Evolutionary conservation across 2,888 invertebrate species (phyloP).

Genomic region (Muscina levida): DNA sequence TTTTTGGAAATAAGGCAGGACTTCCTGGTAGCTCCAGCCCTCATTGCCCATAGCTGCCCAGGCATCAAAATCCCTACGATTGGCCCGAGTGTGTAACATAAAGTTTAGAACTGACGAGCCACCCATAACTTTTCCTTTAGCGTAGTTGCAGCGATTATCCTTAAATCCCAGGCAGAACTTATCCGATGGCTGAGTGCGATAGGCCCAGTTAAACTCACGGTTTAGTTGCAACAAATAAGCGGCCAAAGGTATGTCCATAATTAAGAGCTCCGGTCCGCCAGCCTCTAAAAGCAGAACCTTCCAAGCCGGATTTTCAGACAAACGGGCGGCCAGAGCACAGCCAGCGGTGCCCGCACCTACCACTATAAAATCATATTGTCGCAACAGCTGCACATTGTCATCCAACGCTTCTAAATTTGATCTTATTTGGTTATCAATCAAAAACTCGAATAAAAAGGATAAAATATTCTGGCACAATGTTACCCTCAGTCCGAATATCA

Average conservation of each 20-base stretch:
- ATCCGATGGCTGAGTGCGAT: slow-evolving; percentile 87
- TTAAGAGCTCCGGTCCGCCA: slow-evolving; percentile 83
- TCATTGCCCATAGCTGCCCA: slow-evolving; percentile 87
- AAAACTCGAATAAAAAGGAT: slow-evolving; percentile 68
- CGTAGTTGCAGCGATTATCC: slow-evolving; percentile 87
- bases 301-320: slow-evolving; percentile 86
- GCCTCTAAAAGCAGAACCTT: slow-evolving; percentile 86
- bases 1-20: slow-evolving; percentile 88
- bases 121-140: slow-evolving; percentile 90
- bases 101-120: slow-evolving; percentile 90
- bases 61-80: slow-evolving; percentile 86
- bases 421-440: slow-evolving; percentile 72
- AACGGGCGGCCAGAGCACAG: slow-evolving; percentile 86
- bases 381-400: slow-evolving; percentile 65
- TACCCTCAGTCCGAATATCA: too few species aligned
- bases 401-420: slow-evolving; percentile 72
- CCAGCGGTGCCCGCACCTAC: slow-evolving; percentile 92
- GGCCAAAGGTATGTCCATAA: slow-evolving; percentile 87
- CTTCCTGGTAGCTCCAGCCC: slow-evolving; percentile 87
- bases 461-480: slow-evolving; percentile 27
- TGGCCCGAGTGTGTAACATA: slow-evolving; percentile 89
- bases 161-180: slow-evolving; percentile 87
- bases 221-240: slow-evolving; percentile 86
- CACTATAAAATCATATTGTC: slow-evolving; percentile 87
- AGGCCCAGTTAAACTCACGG: slow-evolving; percentile 87